These are phyloP conservation scores for Ceratitis capitata DNA, from an alignment of 1,140 invertebrate species.

Conservation along the genomic window DNA sequence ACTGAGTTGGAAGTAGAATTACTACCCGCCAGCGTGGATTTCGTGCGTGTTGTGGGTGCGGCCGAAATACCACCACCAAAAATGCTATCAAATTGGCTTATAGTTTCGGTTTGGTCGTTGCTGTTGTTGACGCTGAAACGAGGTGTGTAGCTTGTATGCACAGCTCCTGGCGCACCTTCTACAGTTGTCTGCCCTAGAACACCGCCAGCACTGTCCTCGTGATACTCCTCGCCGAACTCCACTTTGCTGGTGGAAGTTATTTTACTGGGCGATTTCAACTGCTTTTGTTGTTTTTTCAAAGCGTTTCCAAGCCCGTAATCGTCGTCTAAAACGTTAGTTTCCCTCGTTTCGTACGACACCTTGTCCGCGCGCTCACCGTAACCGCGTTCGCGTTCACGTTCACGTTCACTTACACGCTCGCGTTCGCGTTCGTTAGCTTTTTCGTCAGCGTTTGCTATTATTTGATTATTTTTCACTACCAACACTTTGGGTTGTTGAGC, in stretches of 20 bases:
- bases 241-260: neutral
- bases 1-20: slow-evolving; percentile 45
- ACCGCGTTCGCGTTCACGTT: neutral
- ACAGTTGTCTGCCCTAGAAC: slow-evolving; percentile 36
- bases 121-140: slow-evolving; percentile 37
- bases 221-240: neutral
- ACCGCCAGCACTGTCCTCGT: too few species aligned
- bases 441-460: slow-evolving; percentile 32
- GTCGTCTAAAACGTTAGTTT: slow-evolving; percentile 38
- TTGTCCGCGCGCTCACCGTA: neutral
- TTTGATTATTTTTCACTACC: slow-evolving; percentile 21
- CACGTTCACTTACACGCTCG: neutral
- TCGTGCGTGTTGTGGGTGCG: slow-evolving; percentile 37
- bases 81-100: slow-evolving; percentile 44
- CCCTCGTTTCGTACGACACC: too few species aligned
- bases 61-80: slow-evolving; percentile 41
- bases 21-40: too few species aligned
- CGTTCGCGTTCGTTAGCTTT: neutral
- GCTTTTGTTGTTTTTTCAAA: slow-evolving; percentile 6
- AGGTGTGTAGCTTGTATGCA: neutral
- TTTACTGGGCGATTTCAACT: neutral
- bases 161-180: slow-evolving; percentile 58
- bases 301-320: neutral
- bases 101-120: too few species aligned
- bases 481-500: neutral